Percentiles rank a stretch among this genome's conserved stretches.
phyloP scores from a whole-genome alignment of 2,797 vertebrate species.

The Helarctos malayanus region DNA sequence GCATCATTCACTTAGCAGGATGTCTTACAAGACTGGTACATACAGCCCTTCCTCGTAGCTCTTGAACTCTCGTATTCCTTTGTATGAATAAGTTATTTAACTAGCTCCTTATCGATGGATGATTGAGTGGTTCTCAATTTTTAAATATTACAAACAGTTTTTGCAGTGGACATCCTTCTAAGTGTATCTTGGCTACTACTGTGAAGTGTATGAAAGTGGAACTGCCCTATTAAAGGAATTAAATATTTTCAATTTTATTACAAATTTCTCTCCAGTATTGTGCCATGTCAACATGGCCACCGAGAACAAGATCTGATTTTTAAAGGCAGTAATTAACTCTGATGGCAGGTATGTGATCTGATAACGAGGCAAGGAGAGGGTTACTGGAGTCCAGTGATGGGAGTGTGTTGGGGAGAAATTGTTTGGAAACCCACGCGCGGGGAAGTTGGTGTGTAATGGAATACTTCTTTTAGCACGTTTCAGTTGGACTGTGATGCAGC shows the following conservation, averaged over 20 bases:
- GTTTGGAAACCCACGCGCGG: too few relatives aligned
- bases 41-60: neutral
- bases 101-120: neutral
- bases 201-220: neutral
- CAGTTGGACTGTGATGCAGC: slow-evolving; percentile 93
- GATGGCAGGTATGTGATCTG: neutral
- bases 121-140: neutral
- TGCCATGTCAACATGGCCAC: neutral
- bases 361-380: neutral
- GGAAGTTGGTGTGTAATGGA: neutral
- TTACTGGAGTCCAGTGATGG: neutral
- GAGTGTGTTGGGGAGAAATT: neutral
- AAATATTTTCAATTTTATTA: neutral
- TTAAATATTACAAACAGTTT: neutral
- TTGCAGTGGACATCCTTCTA: neutral
- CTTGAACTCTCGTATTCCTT: neutral
- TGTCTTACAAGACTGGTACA: neutral
- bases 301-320: neutral
- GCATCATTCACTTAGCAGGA: neutral
- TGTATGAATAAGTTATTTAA: neutral
- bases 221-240: neutral
- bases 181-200: neutral
- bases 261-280: neutral
- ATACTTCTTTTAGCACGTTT: slow-evolving; percentile 90
- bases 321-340: neutral